A percentile compares a stretch with the other conserved stretches of the same genome.
These are phyloP conservation scores for Pollimyrus isidori DNA, from an alignment of 2,113 vertebrate genomes.

Conservation along the genomic window DNA sequence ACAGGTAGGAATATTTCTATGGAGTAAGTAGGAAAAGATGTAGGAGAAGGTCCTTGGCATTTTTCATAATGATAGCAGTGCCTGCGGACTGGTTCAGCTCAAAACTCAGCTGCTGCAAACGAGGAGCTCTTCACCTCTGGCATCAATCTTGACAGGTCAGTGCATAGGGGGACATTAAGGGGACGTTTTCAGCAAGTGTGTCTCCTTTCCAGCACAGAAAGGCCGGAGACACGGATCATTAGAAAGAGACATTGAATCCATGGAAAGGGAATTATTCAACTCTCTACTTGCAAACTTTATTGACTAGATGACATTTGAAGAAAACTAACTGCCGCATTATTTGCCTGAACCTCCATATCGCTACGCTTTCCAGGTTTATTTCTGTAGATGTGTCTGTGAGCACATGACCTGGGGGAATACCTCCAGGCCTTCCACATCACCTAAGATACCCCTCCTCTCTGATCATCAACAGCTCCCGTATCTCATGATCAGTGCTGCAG, in stretches of 20 bases:
- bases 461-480: not conserved
- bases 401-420: not conserved
- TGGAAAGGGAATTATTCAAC: constrained; percentile 15
- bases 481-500: not conserved
- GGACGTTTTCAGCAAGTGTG: not conserved
- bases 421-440: not conserved
- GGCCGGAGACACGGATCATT: constrained; percentile 6
- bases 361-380: not conserved
- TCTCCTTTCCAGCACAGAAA: not conserved
- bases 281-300: not conserved
- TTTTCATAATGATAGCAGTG: not conserved
- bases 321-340: not conserved
- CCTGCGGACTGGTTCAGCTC: not conserved
- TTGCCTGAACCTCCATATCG: not conserved
- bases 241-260: not conserved
- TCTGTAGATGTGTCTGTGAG: not conserved
- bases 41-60: not conserved
- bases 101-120: not conserved
- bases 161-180: constrained; percentile 23
- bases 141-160: constrained; percentile 41
- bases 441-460: not conserved
- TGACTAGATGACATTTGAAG: not conserved
- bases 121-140: constrained; percentile 35
- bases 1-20: not conserved
- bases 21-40: not conserved